These are phyloP conservation scores for Tyto alba DNA, from an alignment of 2,113 vertebrate genomes.

Conservation along the genomic window DNA sequence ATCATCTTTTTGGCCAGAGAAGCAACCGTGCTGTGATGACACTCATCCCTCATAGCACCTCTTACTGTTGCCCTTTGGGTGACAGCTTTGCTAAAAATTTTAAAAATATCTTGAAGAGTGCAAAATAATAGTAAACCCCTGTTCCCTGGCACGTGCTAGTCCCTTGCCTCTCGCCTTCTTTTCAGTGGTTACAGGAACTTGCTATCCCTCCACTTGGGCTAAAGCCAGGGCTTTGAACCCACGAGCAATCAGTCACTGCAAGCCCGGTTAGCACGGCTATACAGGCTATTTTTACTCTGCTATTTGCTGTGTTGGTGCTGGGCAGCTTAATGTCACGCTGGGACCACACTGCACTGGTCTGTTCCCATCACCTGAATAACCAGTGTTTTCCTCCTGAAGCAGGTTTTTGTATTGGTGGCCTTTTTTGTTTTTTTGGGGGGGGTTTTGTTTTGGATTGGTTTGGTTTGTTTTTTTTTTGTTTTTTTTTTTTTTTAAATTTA, in stretches of 20 bases:
- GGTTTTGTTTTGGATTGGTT: too few species aligned
- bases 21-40: background rate
- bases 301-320: background rate
- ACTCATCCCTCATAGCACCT: background rate
- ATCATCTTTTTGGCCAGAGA: background rate
- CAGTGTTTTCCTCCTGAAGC: background rate
- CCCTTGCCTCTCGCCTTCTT: accelerated
- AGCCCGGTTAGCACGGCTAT: accelerated
- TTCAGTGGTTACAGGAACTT: background rate
- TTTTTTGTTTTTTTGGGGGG: background rate
- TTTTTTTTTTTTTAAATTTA: too few species aligned
- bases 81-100: accelerated
- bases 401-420: background rate
- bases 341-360: background rate
- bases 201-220: accelerated
- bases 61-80: background rate
- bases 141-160: accelerated
- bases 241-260: accelerated
- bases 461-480: background rate
- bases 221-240: too few species aligned
- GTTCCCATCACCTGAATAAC: background rate
- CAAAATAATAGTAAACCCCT: background rate
- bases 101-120: background rate
- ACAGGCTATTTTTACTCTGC: background rate
- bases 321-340: background rate